Evolutionary conservation across 2,888 invertebrate genomes (phyloP).

Genomic region (Habrosyne pyritoides): DNA sequence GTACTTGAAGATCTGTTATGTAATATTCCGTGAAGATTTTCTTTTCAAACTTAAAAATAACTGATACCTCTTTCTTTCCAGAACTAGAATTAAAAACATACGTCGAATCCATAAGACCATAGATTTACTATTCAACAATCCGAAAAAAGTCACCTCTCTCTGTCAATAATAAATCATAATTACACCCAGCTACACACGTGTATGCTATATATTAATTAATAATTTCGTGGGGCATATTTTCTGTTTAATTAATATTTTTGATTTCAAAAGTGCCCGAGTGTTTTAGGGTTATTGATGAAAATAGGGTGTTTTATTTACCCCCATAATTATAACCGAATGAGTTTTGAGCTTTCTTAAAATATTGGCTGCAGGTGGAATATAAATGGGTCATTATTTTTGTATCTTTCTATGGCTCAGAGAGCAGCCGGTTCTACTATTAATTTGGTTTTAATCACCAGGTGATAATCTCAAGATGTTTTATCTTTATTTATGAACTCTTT

Average conservation of each 20-base stretch:
- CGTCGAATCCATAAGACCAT: constrained; percentile 22
- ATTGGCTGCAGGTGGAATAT: too few species aligned
- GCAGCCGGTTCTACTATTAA: too few species aligned
- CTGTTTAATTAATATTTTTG: constrained; percentile 53
- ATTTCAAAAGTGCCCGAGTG: constrained; percentile 14
- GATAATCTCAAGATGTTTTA: too few species aligned
- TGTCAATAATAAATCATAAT: constrained; percentile 57
- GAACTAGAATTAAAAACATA: constrained; percentile 8
- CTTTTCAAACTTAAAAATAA: too few species aligned
- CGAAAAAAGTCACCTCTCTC: constrained; percentile 24
- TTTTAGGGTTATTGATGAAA: background rate
- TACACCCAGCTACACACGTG: constrained; percentile 54
- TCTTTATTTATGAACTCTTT: too few species aligned
- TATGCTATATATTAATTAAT: constrained; percentile 57
- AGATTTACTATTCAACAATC: constrained; percentile 30
- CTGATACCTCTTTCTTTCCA: constrained; percentile 15
- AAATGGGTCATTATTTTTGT: too few species aligned
- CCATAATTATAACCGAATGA: too few species aligned
- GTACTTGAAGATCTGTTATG: too few species aligned
- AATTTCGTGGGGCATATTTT: constrained; percentile 62
- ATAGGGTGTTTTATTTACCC: background rate
- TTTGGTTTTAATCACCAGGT: too few species aligned
- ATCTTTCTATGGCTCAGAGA: too few species aligned
- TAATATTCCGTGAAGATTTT: too few species aligned
- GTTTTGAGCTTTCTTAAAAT: too few species aligned